Base-by-base conservation (phyloP, 2,888 invertebrate species). In the Venusia cambrica region DNA sequence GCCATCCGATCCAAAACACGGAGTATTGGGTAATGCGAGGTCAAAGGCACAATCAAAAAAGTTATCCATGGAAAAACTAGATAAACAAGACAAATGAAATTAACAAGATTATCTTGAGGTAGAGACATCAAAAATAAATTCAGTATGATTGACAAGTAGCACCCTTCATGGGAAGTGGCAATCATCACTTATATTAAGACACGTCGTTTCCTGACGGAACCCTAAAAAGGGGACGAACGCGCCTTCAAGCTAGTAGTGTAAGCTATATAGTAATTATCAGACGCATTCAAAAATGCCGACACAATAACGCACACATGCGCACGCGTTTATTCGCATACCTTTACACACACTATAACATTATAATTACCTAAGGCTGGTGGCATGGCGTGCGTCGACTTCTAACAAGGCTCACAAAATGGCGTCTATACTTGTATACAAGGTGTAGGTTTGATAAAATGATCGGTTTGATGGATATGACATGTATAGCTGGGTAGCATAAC, bases 391-490 rank as follows among this genome's bases (percentile, higher is more conserved):
- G 83, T 75, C 77, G 77, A 73, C 73, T 72, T 81, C 83, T 84
- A 81, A 87, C 84, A 76, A 79, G 83, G 77, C 71, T 76, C 73
- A 83, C 81, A 85, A 87, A 85, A 87, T 85, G 85, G 85, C 81
- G 64, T 73, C 71, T 73, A 73, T 75, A 61, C 71, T 79, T 61
- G 55, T 74, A 68, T 73, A 65, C 63, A 51, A 57, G 68, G 69
- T 71, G 72, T 70, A 66, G 61, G 67, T 62, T 73, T 73, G 68
- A 75, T 78, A 67, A 62, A 63, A 62, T 68, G 61, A 46, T 46
- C 38, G 26, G 19, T 64, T 61, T 68, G 68, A 72, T 67, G 57
- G 54, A 57, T 56, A 56, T 46, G 44, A 51, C 57, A 21, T 12
- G 16, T 21, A 29, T 12, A 14, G 28, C 15, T 28, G 27, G 25